Evolutionary conservation across 2,888 invertebrate species (phyloP), one percentile per base, ranked within the genome.

Genomic region (Slavum lentiscoides): DNA sequence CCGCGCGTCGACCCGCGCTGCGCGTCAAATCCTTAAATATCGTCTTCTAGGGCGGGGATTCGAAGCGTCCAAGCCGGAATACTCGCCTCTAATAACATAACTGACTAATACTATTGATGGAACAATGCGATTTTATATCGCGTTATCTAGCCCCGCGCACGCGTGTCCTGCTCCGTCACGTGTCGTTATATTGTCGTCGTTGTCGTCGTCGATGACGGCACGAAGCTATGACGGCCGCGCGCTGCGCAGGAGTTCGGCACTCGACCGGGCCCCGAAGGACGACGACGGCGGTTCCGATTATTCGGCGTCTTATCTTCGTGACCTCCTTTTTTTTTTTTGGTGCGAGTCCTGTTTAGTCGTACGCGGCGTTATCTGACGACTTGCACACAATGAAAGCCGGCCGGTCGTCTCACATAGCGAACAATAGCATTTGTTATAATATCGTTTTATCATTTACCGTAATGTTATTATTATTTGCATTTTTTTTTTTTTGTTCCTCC

Each of bases 221-320:
- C n/a, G n/a, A n/a, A n/a, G n/a, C n/a, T n/a, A n/a, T n/a, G n/a
- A n/a, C n/a, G n/a, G n/a, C n/a, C n/a, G n/a, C n/a, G n/a, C n/a
- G n/a, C 21, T 3, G 43, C 43, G 43, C 43, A 9, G 43, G 43
- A 9, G 43, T 43, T 43, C 9, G 43, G 6, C 43, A 7, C 30
- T 43, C 43, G 43, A 43, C 7, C 8, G 43, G 43, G 6, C 43
- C 0, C 43, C 30, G 72, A 72, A 72, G 72, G 73, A 73, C 73
- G 43, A 61, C 61, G 61, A 23, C 49, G 49, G 11, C 21, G 43
- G 49, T 49, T 67, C 15, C 21, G 21, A 59, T 59, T n/a, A 21
- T 59, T 67, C n/a, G 39, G 59, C 39, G 39, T 72, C 72, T 59
- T 49, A 49, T 49, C 49, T 49, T 11, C 49, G 49, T 49, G 49